Base-by-base conservation (phyloP, 2,888 invertebrate species). In the Ctena decussata region DNA sequence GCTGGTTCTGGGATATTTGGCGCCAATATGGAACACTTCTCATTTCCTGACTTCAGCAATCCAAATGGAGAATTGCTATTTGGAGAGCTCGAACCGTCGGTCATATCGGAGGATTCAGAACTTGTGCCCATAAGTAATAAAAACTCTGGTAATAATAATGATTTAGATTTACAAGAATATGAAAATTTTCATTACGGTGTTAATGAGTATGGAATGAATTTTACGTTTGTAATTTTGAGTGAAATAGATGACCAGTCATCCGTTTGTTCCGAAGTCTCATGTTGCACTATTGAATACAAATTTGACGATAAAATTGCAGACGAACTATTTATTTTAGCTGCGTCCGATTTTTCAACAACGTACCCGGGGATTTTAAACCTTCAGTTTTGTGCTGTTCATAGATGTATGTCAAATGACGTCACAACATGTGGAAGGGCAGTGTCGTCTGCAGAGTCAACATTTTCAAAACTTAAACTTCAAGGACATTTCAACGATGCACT, bases 1-100 rank as follows among this genome's bases (percentile, higher is more conserved):
- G 88, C 96, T 96, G 97, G 85, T 3, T 97, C 97, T 15, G 98
- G 98, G n/a, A 97, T 98, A 78, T 98, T 97, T 94, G 91, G 93
- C 1, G 71, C 85, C 5, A 91, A 90, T 21, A 77, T 84, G 15
- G 84, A 82, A 32, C 77, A 71, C 2, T 90, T 84, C 32, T 86
- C 89, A 37, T 86, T 90, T 75, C 82, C 89, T 30, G 77, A 84
- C 21, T 77, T 79, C 73, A 35, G 21, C n/a, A 77, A 70, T 49
- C 6, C 49, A 30, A 78, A 82, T 6, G 89, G 91, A n/a, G 79
- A 71, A 60, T 82, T 93, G 15, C 77, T 93, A 11, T 57, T 92
- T 11, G 81, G 91, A 15, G 90, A 91, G 24, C 91, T 18, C 77
- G 87, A 18, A 81, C 82, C 8, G 49, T 53, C 73, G 21, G n/a